Base-by-base conservation (phyloP, 2,113 vertebrate species). In the Elanoides forficatus region DNA sequence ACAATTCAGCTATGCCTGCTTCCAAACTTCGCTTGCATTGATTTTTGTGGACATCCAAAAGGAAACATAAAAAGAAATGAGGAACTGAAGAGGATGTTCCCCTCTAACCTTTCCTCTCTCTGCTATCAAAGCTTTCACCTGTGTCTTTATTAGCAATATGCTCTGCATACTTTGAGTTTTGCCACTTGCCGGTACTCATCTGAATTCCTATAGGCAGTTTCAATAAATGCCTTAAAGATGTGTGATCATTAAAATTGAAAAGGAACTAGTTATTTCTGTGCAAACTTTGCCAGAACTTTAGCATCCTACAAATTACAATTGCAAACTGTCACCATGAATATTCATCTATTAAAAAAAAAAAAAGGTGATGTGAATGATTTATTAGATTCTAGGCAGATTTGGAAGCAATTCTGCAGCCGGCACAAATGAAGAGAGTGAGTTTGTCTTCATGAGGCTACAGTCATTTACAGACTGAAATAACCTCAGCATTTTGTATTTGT, bases 261-360 rank as follows among this genome's bases (percentile, higher is more conserved):
- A 81, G 36, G 25, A 88, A 53, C n/a, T 15, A 21, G 55, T 70
- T 88, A 73, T 74, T 93, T 84, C 75, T 92, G 34, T 67, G 68
- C 29, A 92, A 91, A 72, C 47, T 93, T 97, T 81, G 32, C 91
- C 83, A 96, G 87, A 68, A 74, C 86, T 90, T 47, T 87, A 55
- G 17, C 81, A 50, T 82, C 73, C 72, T 81, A 40, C 73, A 66
- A 68, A 86, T 62, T 45, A 59, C 62, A 73, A 87, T 90, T 96
- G 55, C 55, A 81, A 91, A 80, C 22, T n/a, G 11, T 75, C 34
- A 32, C 81, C 48, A 42, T 92, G 84, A 97, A 93, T 96, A 97
- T 81, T 91, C 56, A 93, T 93, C 66, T 72, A 10, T 83, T n/a
- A 29, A 74, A 52, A 60, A 42, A 45, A 16, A 53, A 55, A 58